phyloP scores from a whole-genome alignment of 2,113 vertebrate species.

The Theristicus caerulescens region DNA sequence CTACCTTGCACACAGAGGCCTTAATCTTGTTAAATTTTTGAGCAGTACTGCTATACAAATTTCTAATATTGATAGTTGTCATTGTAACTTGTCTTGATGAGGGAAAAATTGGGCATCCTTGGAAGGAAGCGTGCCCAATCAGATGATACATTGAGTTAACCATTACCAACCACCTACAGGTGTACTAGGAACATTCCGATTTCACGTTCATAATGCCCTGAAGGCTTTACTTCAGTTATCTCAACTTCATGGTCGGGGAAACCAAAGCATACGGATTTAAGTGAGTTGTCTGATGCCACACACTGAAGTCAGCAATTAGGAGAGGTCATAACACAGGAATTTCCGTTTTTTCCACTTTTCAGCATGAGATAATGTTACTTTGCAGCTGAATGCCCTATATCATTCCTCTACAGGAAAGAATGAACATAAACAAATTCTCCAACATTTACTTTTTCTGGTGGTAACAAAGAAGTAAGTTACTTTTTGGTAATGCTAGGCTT shows the following conservation, averaged over 20 bases:
- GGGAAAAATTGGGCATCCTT: background rate
- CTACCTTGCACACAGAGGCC: background rate
- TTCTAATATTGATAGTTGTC: background rate
- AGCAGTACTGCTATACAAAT: background rate
- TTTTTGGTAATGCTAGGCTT: background rate
- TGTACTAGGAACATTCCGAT: background rate
- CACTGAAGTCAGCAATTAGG: background rate
- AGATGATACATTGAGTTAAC: background rate
- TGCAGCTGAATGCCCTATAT: background rate
- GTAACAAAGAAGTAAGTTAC: background rate
- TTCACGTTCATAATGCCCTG: background rate
- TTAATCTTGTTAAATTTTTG: background rate
- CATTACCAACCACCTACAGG: background rate
- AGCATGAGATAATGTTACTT: background rate
- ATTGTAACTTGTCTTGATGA: background rate
- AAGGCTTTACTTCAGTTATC: background rate
- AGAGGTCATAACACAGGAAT: background rate
- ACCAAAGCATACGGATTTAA: background rate
- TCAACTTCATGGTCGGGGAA: background rate
- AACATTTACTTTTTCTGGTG: background rate
- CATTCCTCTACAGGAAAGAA: rapidly evolving
- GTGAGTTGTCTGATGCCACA: background rate
- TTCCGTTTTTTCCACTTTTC: background rate
- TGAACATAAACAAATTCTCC: background rate
- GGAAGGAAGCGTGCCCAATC: background rate